Base-by-base conservation (phyloP, 2,797 vertebrate species). In the Hypotaenidia philippensis region DNA sequence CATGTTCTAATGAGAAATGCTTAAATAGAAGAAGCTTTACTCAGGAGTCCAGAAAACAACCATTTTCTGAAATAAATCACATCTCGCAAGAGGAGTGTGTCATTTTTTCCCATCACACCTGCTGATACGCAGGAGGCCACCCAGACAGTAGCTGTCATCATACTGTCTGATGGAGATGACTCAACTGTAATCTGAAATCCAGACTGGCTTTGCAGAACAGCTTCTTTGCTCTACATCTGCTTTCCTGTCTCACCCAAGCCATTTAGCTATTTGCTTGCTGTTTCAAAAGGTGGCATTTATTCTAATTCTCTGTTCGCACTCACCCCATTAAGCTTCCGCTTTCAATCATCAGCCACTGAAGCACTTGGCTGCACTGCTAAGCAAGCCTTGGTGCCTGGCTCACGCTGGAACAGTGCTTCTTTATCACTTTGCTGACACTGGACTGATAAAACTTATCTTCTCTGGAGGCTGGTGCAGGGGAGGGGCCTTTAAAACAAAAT, bases 251-350 rank as follows among this genome's bases (percentile, higher is more conserved):
- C 91, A 84, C 71, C 49, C 81, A 55, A 87, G 50, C 85, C 81
- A 49, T 90, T 92, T 83, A 94, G 91, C 68, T 6, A 10, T 66
- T 91, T 84, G 57, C 52, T 79, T 91, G 76, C 84, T 72, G 11
- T 93, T 94, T 93, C 90, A 87, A 86, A 97, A 78, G 79, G 86
- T 89, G 75, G 56, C 13, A 83, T 96, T 94, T 94, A 94, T 96
- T 97, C 93, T 95, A 93, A 95, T 95, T 95, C 94, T 95, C 96
- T 86, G 72, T 83, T 96, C 78, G 0, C 60, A 56, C 95, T 93
- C 95, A 92, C 78, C 80, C 95, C 90, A 89, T 97, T 97, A 97
- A 92, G 89, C 81, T 93, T 95, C 87, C 6, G 2, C 83, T 97
- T 96, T 92, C 92, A 93, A 34, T 95, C 96, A 89, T 96, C 85